These are phyloP conservation scores for Perdita meconis DNA, from an alignment of 2,888 invertebrate genomes.

Conservation along the genomic window DNA sequence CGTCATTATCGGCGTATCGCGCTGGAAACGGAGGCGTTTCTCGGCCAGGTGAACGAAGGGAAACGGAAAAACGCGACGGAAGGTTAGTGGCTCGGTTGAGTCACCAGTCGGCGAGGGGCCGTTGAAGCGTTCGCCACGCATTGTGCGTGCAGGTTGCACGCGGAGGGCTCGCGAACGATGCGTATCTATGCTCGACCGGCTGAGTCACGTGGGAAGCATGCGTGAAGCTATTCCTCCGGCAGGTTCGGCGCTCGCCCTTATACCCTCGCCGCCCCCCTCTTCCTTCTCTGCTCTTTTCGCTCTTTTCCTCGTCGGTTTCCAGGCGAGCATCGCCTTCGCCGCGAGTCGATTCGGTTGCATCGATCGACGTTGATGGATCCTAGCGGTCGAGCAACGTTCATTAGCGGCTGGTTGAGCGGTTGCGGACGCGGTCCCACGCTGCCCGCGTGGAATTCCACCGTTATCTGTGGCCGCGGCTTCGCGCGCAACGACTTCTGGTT, in stretches of 20 bases:
- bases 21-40: neutral
- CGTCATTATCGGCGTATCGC: neutral
- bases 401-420: slow-evolving; percentile 26
- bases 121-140: slow-evolving; percentile 69
- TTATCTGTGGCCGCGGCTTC: slow-evolving; percentile 21
- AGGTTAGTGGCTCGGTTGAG: slow-evolving; percentile 77
- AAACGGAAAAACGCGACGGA: slow-evolving; percentile 51
- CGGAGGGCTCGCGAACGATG: slow-evolving; percentile 72
- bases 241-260: slow-evolving; percentile 63
- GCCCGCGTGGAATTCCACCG: slow-evolving; percentile 6
- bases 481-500: neutral
- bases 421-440: neutral
- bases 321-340: slow-evolving; percentile 30
- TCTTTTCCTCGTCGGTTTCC: slow-evolving; percentile 25
- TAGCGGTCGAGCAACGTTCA: slow-evolving; percentile 24
- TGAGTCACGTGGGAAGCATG: slow-evolving; percentile 80
- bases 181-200: slow-evolving; percentile 72
- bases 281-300: neutral
- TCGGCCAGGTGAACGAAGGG: slow-evolving; percentile 8
- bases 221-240: slow-evolving; percentile 70
- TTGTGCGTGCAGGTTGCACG: slow-evolving; percentile 74
- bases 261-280: slow-evolving; percentile 11
- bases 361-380: slow-evolving; percentile 45
- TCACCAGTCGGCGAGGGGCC: slow-evolving; percentile 67
- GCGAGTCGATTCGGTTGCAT: slow-evolving; percentile 30